phyloP scores from a whole-genome alignment of 2,797 vertebrate genomes.

The Lagocephalus sceleratus region DNA sequence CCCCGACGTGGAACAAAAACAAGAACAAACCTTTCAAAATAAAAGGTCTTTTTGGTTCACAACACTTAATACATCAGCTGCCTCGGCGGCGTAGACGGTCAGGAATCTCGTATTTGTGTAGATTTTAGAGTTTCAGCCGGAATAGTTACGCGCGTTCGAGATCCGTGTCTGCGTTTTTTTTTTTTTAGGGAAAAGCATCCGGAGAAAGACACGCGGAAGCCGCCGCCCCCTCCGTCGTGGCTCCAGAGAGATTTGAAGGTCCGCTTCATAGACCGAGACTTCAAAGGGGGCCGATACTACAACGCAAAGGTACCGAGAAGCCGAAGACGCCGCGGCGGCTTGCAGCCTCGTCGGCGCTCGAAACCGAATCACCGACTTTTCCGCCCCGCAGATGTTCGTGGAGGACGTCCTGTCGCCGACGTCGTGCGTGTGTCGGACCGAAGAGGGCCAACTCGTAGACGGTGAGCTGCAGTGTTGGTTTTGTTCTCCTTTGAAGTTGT shows the following conservation, averaged over 20 bases:
- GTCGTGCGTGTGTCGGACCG: conserved; percentile 85
- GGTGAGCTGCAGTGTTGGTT: conserved; percentile 65
- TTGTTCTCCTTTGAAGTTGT: not conserved
- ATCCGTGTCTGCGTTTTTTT: not conserved
- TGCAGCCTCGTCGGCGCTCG: no score
- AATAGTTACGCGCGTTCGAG: not conserved
- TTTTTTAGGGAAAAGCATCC: conserved; percentile 67
- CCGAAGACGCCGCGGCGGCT: not conserved
- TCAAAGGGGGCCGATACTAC: conserved; percentile 87
- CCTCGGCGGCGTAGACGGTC: no score
- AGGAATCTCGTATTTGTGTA: not conserved
- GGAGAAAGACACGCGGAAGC: conserved; percentile 63
- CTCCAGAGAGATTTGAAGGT: conserved; percentile 87
- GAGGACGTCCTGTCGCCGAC: conserved; percentile 84
- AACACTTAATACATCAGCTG: no score
- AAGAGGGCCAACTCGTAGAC: conserved; percentile 83
- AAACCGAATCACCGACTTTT: no score
- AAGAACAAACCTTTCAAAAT: no score
- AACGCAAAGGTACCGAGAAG: conserved; percentile 85
- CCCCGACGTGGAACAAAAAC: no score
- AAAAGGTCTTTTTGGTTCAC: no score
- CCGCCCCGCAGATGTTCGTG: conserved; percentile 78
- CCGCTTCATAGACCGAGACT: conserved; percentile 85
- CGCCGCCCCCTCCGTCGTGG: conserved; percentile 74
- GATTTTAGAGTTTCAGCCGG: no score